Conservation (phyloP, 2,113 vertebrate genomes). For the Amazona guildingii region DNA sequence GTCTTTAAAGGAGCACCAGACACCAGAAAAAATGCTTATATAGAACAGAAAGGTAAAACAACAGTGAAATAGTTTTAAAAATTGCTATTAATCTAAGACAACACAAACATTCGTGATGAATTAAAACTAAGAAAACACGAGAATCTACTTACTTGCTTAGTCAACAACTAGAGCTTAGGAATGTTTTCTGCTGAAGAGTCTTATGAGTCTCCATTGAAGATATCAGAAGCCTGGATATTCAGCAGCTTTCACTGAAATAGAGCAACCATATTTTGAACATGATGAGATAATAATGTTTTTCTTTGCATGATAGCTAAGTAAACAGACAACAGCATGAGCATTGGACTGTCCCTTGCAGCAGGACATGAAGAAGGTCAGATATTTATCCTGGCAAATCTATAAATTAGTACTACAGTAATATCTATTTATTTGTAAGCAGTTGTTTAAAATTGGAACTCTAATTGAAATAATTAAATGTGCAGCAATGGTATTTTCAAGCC, state of each 20-base stretch:
- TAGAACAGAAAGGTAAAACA: not conserved
- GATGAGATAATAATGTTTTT: not conserved
- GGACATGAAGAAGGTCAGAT: not conserved
- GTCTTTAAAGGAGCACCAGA: not conserved
- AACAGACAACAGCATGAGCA: not conserved
- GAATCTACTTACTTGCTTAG: not conserved
- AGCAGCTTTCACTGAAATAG: constrained; percentile 21
- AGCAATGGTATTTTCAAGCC: not conserved
- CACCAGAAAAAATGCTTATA: not conserved
- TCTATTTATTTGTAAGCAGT: not conserved
- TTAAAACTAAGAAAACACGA: not conserved
- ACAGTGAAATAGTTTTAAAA: not conserved
- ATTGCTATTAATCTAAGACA: not conserved
- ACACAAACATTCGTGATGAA: not conserved
- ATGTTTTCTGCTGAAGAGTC: not conserved
- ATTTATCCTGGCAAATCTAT: not conserved
- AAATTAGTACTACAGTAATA: not conserved
- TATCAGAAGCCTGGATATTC: not conserved
- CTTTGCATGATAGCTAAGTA: not conserved
- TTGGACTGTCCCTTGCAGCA: not conserved
- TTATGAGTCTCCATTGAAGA: not conserved
- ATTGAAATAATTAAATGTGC: not conserved
- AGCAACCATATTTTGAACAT: not conserved
- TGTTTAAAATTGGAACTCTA: not conserved
- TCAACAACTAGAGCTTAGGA: not conserved